These are phyloP conservation scores for Pseudanteris insignis DNA, from an alignment of 2,888 invertebrate species.

Conservation along the genomic window DNA sequence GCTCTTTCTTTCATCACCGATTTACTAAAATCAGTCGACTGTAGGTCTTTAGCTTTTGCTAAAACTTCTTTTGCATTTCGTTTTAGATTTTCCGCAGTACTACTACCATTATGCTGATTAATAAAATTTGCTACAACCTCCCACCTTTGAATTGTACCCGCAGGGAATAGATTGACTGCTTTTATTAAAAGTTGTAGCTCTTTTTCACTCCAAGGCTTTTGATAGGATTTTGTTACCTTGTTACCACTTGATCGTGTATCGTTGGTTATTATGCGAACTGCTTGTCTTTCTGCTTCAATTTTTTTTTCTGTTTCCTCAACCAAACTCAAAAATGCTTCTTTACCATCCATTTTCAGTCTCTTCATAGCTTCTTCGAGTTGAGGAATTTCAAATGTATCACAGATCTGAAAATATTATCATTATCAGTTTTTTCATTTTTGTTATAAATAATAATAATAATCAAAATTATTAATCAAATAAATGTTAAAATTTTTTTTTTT, in stretches of 20 bases:
- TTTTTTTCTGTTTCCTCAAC: constrained; percentile 78
- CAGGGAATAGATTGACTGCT: constrained; percentile 97
- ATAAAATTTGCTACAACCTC: constrained; percentile 96
- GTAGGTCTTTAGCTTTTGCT: constrained; percentile 93
- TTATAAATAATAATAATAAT: too few relatives aligned
- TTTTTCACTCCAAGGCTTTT: constrained; percentile 81
- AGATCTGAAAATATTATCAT: too few relatives aligned
- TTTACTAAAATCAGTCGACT: constrained; percentile 87
- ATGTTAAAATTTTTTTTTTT: too few relatives aligned
- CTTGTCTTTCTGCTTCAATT: constrained; percentile 80
- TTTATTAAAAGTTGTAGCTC: constrained; percentile 92
- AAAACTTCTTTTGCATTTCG: constrained; percentile 92
- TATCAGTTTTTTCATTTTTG: too few relatives aligned
- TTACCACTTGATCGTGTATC: constrained; percentile 51
- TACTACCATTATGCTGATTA: constrained; percentile 80
- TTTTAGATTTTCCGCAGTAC: constrained; percentile 68
- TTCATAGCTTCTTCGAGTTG: constrained; percentile 83
- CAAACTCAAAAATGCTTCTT: constrained; percentile 74
- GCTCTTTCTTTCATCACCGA: constrained; percentile 86
- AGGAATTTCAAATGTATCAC: constrained; percentile 78
- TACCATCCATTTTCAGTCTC: constrained; percentile 73
- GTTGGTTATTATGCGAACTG: constrained; percentile 56
- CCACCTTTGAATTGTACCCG: constrained; percentile 90
- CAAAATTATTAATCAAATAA: too few relatives aligned
- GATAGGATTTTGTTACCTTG: constrained; percentile 56